A percentile compares a stretch with the other conserved stretches of the same genome.
Conservation (phyloP, 2,888 invertebrate species). For the Rhopalosiphum nymphaeae region DNA sequence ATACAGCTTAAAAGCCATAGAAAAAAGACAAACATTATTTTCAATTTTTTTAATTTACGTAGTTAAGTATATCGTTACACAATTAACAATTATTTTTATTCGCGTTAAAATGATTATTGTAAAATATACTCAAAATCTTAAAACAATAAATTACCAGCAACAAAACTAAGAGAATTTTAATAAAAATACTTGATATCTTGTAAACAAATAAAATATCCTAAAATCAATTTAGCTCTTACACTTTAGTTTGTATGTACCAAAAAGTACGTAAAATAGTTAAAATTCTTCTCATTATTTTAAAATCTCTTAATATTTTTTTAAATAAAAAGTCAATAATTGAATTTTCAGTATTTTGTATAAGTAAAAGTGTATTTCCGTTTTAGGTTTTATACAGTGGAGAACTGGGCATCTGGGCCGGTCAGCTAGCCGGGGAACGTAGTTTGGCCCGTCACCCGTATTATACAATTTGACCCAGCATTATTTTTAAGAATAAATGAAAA, state of each 20-base stretch:
- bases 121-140: neutral
- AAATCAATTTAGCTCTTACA: neutral
- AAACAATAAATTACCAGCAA: neutral
- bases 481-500: too few species aligned
- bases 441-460: too few species aligned
- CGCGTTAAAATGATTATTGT: neutral
- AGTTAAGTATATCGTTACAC: neutral
- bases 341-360: neutral
- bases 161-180: neutral
- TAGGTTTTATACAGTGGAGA: neutral
- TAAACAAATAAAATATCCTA: neutral
- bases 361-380: neutral
- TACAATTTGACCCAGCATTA: too few species aligned
- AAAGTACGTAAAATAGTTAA: neutral
- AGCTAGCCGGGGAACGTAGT: too few species aligned
- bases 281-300: neutral
- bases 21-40: neutral
- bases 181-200: neutral
- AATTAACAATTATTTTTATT: neutral
- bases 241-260: neutral
- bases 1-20: too few species aligned
- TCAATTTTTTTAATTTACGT: neutral
- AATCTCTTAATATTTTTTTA: neutral
- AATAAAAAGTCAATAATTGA: neutral
- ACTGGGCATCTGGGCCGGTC: too few species aligned